A percentile compares a stretch with the other conserved stretches of the same genome.
phyloP scores from a whole-genome alignment of 2,888 invertebrate species.

The Aricia artaxerxes region DNA sequence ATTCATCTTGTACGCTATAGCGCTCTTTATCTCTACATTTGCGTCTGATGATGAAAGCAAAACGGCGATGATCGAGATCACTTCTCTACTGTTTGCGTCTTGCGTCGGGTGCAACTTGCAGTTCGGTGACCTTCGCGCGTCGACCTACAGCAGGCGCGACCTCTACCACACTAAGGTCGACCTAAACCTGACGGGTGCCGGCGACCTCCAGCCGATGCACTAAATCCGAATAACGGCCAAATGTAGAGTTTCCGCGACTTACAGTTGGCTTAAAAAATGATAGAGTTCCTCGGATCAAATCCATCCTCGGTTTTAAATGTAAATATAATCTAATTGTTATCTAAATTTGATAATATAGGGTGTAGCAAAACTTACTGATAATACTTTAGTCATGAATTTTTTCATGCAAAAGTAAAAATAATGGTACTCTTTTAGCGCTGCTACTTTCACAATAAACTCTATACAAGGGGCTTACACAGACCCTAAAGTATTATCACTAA shows the following conservation, averaged over 20 bases:
- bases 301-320: too few species aligned
- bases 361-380: too few species aligned
- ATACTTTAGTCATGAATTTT: too few species aligned
- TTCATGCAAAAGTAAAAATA: too few species aligned
- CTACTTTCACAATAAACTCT: too few species aligned
- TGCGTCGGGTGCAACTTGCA: neutral
- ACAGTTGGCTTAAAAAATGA: neutral
- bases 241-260: neutral
- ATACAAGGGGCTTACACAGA: too few species aligned
- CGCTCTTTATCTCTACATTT: too few species aligned
- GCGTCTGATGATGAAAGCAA: neutral
- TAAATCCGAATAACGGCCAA: neutral
- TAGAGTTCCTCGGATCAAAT: neutral
- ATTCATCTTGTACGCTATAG: too few species aligned
- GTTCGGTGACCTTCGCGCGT: neutral
- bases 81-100: neutral
- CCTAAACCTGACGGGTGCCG: neutral
- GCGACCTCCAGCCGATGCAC: conserved; percentile 3
- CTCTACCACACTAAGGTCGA: neutral
- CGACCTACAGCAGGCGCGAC: neutral
- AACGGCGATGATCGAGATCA: neutral
- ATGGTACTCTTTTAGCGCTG: too few species aligned
- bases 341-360: too few species aligned
- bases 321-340: too few species aligned
- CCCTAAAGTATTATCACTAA: too few species aligned